Base-by-base conservation (phyloP, 2,797 vertebrate genomes). In the Leptatherina wallacei region DNA sequence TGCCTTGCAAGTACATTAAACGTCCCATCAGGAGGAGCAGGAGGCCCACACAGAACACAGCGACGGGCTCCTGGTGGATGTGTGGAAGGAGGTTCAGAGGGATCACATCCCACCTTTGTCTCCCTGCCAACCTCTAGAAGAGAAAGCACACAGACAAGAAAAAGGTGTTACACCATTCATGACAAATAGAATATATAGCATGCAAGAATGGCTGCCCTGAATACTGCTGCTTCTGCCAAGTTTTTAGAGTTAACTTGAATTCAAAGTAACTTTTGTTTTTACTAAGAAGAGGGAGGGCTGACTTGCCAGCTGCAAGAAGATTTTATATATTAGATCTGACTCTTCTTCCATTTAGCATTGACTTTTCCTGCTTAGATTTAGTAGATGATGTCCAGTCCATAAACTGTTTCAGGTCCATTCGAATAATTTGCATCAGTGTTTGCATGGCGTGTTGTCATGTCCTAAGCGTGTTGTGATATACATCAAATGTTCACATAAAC, bases 1-100 rank as follows among this genome's bases (percentile, higher is more conserved):
- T 81, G 82, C 85, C 80, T 47, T 91, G 90, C 27, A 81, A 69
- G 83, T 91, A 93, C 57, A 95, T 80, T 16, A 94, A 76, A 52
- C 92, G 86, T 71, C 90, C 88, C 10, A 95, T 84, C 51, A 95
- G 42, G n/a, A 92, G 63, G 51, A 95, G 70, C 70, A 94, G 55
- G 20, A 93, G 58, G 57, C 88, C 74, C 60, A 93, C 44, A 71
- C 92, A 93, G 30, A 93, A 33, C 73, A 94, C 42, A 70, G 93
- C 20, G 14, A 72, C 32, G 0, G 89, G 92, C 65, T 93, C 90
- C 40, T 88, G 91, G 42, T 77, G 85, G 61, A 87, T 60, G 42
- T 47, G 89, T 0, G 73, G 89, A 63, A 65, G 65, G 7, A 54
- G 72, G 77, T 80, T 75, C 0, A 65, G 79, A 27, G n/a, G 60